Percentiles rank a stretch among this genome's conserved stretches.
phyloP scores from a whole-genome alignment of 1,140 invertebrate species.

The Pseudomyrmex pallidus region DNA sequence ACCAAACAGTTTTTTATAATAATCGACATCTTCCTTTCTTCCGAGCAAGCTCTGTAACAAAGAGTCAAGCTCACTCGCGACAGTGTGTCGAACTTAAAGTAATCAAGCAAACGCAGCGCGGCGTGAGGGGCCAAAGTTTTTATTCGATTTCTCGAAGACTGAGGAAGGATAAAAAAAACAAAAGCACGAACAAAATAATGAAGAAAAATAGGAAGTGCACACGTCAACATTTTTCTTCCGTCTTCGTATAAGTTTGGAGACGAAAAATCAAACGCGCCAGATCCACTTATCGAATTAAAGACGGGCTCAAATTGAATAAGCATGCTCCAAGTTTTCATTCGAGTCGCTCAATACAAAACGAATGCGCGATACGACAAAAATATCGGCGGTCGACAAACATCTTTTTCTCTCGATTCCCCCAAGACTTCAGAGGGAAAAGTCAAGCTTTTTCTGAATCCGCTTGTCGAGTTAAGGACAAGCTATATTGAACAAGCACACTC shows the following conservation, averaged over 20 bases:
- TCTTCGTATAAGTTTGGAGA: constrained; percentile 2
- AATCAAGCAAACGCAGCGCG: constrained; percentile 40
- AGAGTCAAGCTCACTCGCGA: constrained; percentile 15
- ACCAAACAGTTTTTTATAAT: neutral
- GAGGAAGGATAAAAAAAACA: constrained; percentile 41
- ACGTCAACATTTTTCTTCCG: constrained; percentile 42
- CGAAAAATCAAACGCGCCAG: constrained; percentile 48
- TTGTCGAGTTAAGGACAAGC: constrained; percentile 54
- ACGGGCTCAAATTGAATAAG: constrained; percentile 57
- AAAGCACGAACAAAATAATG: constrained; percentile 49
- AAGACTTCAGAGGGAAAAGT: constrained; percentile 42
- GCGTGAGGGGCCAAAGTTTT: constrained; percentile 14
- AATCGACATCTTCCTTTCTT: neutral
- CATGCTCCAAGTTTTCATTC: constrained; percentile 47
- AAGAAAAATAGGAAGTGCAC: constrained; percentile 52
- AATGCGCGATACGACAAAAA: constrained; percentile 53
- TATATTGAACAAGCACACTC: constrained; percentile 49
- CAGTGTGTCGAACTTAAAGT: constrained; percentile 41
- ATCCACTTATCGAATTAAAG: constrained; percentile 59
- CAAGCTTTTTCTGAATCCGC: constrained; percentile 54
- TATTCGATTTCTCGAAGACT: constrained; percentile 44
- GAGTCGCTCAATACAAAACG: constrained; percentile 51
- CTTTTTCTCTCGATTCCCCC: constrained; percentile 39
- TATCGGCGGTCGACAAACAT: constrained; percentile 57
- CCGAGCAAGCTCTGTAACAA: neutral